Evolutionary conservation across 2,797 vertebrate genomes (phyloP).

Genomic region (Masticophis lateralis): DNA sequence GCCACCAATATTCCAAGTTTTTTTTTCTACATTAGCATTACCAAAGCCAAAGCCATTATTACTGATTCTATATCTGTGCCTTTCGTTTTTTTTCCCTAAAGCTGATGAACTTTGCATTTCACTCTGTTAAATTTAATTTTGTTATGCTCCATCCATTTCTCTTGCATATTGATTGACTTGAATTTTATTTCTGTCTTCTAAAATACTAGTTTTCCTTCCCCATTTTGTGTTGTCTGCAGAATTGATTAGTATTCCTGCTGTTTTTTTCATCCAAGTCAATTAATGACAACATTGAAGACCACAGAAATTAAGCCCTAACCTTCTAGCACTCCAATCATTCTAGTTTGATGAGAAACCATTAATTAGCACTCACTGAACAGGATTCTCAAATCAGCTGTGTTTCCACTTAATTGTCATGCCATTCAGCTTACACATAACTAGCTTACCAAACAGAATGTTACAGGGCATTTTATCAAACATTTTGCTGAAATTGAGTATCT

Average conservation of each 20-base stretch:
- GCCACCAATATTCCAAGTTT: not conserved
- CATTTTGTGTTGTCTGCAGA: not conserved
- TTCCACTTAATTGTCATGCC: not conserved
- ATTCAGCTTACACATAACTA: not conserved
- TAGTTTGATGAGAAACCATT: not conserved
- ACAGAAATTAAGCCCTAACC: not conserved
- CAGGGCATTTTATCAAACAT: not conserved
- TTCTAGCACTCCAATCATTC: not conserved
- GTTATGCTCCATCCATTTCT: not conserved
- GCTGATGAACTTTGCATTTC: not conserved
- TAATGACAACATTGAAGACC: not conserved
- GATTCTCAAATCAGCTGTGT: not conserved
- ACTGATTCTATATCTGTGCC: not conserved
- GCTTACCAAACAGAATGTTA: not conserved
- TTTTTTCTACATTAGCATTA: not conserved
- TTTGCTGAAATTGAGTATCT: not conserved
- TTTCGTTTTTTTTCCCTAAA: not conserved
- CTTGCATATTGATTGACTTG: not conserved
- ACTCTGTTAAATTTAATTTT: not conserved
- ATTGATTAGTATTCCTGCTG: not conserved
- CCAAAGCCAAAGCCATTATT: not conserved
- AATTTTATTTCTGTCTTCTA: not conserved
- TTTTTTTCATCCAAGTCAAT: not conserved
- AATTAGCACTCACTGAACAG: not conserved
- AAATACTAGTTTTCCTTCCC: not conserved